A percentile compares a stretch with the other conserved stretches of the same genome.
Evolutionary conservation across 2,797 vertebrate species (phyloP).

Genomic region (Urophycis tenuis): DNA sequence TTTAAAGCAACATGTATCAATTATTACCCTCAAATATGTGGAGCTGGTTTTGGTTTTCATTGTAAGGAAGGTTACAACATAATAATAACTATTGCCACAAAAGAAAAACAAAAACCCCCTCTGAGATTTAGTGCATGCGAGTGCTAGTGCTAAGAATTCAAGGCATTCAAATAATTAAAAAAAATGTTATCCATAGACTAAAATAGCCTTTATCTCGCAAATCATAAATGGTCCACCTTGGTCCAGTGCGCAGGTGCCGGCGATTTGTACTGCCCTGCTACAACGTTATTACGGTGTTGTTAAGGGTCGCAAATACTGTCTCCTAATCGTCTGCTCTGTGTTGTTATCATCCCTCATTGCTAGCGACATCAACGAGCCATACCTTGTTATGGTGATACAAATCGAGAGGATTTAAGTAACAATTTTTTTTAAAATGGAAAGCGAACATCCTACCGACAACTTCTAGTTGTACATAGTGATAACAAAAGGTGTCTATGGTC

Average conservation of each 20-base stretch:
- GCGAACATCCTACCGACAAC: neutral
- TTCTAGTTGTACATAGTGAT: neutral
- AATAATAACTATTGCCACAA: neutral
- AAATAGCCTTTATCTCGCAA: neutral
- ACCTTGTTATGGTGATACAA: neutral
- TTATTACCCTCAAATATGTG: neutral
- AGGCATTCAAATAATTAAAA: neutral
- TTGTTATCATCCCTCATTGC: neutral
- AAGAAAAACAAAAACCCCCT: too few species aligned
- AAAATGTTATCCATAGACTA: neutral
- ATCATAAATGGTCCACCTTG: neutral
- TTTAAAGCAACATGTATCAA: neutral
- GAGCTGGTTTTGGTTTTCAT: neutral
- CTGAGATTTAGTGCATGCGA: too few species aligned
- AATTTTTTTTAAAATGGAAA: neutral
- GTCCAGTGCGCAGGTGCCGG: neutral
- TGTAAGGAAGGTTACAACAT: neutral
- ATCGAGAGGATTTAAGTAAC: neutral
- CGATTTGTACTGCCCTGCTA: slow-evolving; percentile 1
- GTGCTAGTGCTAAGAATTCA: too few species aligned
- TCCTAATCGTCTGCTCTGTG: neutral
- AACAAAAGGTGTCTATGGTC: slow-evolving; percentile 2
- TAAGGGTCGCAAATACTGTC: neutral
- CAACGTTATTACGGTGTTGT: slow-evolving; percentile 53
- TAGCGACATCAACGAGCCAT: neutral